Conservation (phyloP, 2,113 vertebrate species). For the Microcebus tavaratra region DNA sequence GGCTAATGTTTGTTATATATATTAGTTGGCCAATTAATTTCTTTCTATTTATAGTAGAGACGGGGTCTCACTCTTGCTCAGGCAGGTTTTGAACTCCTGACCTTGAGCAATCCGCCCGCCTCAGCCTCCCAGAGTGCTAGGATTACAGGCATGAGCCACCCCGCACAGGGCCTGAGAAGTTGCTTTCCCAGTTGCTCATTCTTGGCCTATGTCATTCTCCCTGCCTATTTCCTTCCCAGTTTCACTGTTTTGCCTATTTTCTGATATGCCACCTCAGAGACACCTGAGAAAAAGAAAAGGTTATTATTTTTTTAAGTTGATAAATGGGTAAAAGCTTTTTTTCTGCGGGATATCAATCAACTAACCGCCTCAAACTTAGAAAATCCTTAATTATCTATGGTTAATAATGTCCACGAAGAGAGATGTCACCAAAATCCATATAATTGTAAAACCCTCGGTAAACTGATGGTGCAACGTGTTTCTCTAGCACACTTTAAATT, state of each 20-base stretch:
- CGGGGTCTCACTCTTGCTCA: no score
- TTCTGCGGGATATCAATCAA: neutral
- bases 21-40: no score
- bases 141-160: no score
- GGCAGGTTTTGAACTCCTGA: no score
- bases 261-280: neutral
- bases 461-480: neutral
- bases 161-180: neutral
- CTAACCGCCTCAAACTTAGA: neutral
- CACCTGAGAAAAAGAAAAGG: neutral
- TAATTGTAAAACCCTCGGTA: neutral
- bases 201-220: neutral
- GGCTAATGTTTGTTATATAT: no score
- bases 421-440: neutral
- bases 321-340: neutral
- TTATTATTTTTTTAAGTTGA: neutral
- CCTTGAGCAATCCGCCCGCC: no score
- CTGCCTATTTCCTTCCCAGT: neutral
- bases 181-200: neutral
- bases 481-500: neutral
- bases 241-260: neutral
- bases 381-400: neutral
- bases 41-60: no score
- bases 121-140: no score
- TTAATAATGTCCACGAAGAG: neutral